Percentiles rank a stretch among this genome's conserved stretches.
Conservation (phyloP, 2,797 vertebrate genomes). For the Sternarchorhynchus goeldii region DNA sequence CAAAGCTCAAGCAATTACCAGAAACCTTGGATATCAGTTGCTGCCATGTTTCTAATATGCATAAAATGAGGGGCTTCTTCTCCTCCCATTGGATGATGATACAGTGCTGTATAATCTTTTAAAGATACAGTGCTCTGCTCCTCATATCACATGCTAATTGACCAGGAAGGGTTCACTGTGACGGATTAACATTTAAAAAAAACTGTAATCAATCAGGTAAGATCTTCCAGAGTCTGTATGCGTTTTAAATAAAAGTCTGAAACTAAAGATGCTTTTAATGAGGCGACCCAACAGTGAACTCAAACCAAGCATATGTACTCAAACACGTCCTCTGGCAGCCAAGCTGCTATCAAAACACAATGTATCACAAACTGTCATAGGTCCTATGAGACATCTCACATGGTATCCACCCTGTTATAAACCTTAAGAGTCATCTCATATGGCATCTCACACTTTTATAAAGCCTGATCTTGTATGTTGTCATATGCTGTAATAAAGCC, state of each 20-base stretch:
- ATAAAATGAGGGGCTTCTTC: slow-evolving; percentile 36
- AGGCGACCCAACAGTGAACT: no score
- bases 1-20: slow-evolving; percentile 44
- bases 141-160: slow-evolving; percentile 26
- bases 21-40: slow-evolving; percentile 36
- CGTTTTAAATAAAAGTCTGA: slow-evolving; percentile 2
- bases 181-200: slow-evolving; percentile 4
- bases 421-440: no score
- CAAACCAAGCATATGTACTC: no score
- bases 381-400: no score
- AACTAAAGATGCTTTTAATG: no score
- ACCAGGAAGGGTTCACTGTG: not conserved
- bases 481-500: no score
- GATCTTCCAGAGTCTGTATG: not conserved
- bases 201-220: not conserved
- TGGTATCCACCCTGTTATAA: no score
- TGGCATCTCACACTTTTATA: no score
- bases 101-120: slow-evolving; percentile 31
- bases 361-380: no score
- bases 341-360: no score
- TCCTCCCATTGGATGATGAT: slow-evolving; percentile 37
- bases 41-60: slow-evolving; percentile 28
- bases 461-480: no score
- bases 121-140: slow-evolving; percentile 35
- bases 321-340: no score